Evolutionary conservation across 2,113 vertebrate genomes (phyloP), one percentile per base, ranked within the genome.

Genomic region (Thalassoma bifasciatum): DNA sequence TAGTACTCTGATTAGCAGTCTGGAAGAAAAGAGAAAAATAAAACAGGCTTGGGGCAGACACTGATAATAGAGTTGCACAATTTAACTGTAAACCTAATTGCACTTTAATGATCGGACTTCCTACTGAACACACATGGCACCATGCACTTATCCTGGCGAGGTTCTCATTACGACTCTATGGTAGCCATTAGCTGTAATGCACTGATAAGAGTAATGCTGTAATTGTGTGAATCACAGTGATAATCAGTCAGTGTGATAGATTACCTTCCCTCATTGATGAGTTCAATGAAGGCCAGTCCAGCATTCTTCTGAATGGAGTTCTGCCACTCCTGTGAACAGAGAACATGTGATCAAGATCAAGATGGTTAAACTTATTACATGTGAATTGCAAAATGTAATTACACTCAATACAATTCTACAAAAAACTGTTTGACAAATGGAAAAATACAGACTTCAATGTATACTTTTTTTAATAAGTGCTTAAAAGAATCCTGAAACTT

Each of bases 191-290:
- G 79, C 51, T 72, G 70, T 70, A 53, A 49, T 70, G 66, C 72
- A 74, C 59, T 65, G 62, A 72, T 79, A 72, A 77, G 73, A 76
- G 65, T n/a, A 57, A 24, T 54, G 54, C 46, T 5, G 30, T 40
- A 52, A 51, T 79, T 66, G 54, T 69, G 73, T 51, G 30, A 74
- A 72, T 69, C 63, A 53, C 50, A 34, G 64, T 36, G 21, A 69
- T 68, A 36, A 75, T 75, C 51, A 61, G 65, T 61, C 50, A 22
- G 21, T 16, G 72, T 70, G 66, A 79, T 70, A 81, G 90, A 92
- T 96, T 96, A 99, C 98, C 98, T 98, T 94, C 98, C 98, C 94
- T 99, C 98, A 87, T 99, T 99, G 94, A 99, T 99, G 88, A 99
- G 97, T 86, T 99, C 98, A 76, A 99, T 99, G 93, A 99, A 99